These are phyloP conservation scores for Clytia hemisphaerica DNA, from an alignment of 30 jellyfish, hydroid and myxozoan genomes.

Conservation along the genomic window DNA sequence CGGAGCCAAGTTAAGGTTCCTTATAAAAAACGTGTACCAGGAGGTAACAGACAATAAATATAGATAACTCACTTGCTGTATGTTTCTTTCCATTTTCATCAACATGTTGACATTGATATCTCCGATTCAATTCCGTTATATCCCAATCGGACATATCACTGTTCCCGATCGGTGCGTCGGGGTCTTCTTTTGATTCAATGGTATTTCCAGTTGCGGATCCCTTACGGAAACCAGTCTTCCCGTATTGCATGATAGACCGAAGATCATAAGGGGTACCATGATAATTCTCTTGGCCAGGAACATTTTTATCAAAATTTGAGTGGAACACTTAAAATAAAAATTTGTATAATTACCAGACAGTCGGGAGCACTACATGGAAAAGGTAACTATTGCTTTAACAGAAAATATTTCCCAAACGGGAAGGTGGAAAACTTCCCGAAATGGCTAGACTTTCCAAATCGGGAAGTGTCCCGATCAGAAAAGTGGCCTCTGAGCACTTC, in stretches of 20 bases:
- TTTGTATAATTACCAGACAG: neutral
- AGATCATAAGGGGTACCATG: slow-evolving; percentile 70
- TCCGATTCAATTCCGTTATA: slow-evolving; percentile 51
- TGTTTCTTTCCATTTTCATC: too few species aligned
- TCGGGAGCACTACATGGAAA: too few species aligned
- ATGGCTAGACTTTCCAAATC: too few species aligned
- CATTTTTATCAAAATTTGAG: slow-evolving; percentile 40
- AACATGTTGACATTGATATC: slow-evolving; percentile 80
- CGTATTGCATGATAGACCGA: slow-evolving; percentile 67
- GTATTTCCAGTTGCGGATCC: slow-evolving; percentile 32
- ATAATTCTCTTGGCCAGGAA: slow-evolving; percentile 8
- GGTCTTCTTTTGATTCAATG: slow-evolving; percentile 55
- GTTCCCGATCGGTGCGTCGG: slow-evolving; percentile 51
- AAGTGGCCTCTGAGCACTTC: too few species aligned
- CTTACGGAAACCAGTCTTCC: slow-evolving; percentile 41
- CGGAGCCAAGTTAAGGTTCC: too few species aligned
- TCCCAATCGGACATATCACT: slow-evolving; percentile 40
- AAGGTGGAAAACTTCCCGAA: too few species aligned
- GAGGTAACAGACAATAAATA: too few species aligned
- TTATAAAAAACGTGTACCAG: too few species aligned
- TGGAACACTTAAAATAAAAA: slow-evolving; percentile 12
- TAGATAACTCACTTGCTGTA: too few species aligned
- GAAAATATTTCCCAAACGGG: too few species aligned
- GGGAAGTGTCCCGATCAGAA: neutral
- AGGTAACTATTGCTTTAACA: too few species aligned